Conservation (phyloP, 2,888 invertebrate species). For the Cosmopolites sordidus region DNA sequence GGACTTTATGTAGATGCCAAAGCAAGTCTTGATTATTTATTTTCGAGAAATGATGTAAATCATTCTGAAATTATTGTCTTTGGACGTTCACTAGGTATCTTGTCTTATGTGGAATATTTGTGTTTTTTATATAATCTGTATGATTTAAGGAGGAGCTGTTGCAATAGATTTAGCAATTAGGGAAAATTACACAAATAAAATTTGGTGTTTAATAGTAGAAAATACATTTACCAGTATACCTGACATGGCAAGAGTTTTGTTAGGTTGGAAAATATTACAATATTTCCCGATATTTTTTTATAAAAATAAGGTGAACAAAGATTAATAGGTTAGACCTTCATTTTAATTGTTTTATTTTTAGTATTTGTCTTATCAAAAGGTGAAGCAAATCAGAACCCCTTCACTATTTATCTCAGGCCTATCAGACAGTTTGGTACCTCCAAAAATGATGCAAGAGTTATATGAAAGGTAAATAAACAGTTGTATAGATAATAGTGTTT, state of each 20-base stretch:
- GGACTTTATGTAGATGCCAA: conserved; percentile 86
- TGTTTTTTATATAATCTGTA: not conserved
- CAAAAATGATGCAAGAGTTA: conserved; percentile 81
- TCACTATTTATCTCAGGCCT: conserved; percentile 85
- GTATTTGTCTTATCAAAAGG: conserved; percentile 72
- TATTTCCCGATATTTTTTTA: conserved; percentile 80
- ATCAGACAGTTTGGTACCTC: conserved; percentile 83
- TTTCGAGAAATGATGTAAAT: conserved; percentile 78
- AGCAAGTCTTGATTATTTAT: conserved; percentile 80
- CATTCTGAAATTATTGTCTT: conserved; percentile 80
- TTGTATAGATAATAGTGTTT: not conserved
- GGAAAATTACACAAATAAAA: conserved; percentile 69
- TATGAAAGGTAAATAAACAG: conserved; percentile 49
- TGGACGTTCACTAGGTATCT: conserved; percentile 75
- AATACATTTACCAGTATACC: conserved; percentile 95
- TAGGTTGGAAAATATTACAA: conserved; percentile 67
- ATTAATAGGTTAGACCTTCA: not conserved
- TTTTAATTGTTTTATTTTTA: conserved; percentile 40
- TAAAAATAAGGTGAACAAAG: conserved; percentile 76
- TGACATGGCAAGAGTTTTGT: conserved; percentile 81
- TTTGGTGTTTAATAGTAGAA: conserved; percentile 86
- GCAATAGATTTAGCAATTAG: conserved; percentile 82
- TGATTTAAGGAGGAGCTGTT: conserved; percentile 75
- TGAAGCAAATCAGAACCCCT: conserved; percentile 68
- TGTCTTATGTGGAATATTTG: not conserved